phyloP scores from a whole-genome alignment of 1,140 invertebrate genomes.

The Temnothorax nylanderi region DNA sequence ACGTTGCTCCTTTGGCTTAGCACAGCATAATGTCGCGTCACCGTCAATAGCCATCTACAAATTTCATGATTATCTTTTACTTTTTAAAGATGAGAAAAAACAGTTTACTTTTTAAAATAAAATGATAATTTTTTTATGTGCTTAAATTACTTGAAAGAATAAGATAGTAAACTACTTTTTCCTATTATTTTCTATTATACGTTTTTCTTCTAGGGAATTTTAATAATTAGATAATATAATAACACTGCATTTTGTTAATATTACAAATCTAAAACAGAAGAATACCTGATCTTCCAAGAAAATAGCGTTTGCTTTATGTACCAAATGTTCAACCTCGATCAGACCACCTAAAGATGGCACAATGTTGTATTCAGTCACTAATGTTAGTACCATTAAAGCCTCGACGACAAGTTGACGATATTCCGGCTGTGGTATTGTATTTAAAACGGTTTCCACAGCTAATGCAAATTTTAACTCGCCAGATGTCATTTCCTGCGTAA shows the following conservation, averaged over 20 bases:
- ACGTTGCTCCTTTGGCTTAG: conserved; percentile 89
- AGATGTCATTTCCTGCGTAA: conserved; percentile 99
- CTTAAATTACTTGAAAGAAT: background rate
- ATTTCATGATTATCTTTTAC: background rate
- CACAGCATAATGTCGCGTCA: conserved; percentile 96
- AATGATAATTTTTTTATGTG: background rate
- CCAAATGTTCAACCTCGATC: conserved; percentile 97
- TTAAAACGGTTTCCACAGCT: conserved; percentile 98
- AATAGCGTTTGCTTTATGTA: conserved; percentile 97
- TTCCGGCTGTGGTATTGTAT: conserved; percentile 98
- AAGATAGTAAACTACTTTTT: background rate
- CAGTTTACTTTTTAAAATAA: background rate
- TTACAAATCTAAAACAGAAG: background rate
- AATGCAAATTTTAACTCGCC: conserved; percentile 99
- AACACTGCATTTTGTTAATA: background rate
- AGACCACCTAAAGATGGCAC: conserved; percentile 91
- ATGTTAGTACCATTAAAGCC: conserved; percentile 97
- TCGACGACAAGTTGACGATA: conserved; percentile 99
- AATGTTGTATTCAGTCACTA: conserved; percentile 96
- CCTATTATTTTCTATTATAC: background rate
- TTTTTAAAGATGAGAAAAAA: background rate
- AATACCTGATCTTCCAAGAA: conserved; percentile 98
- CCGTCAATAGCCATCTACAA: conserved; percentile 92
- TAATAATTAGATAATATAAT: background rate
- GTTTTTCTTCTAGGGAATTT: background rate